phyloP scores from a whole-genome alignment of 2,888 invertebrate species.

The Phymatocera aterrima region DNA sequence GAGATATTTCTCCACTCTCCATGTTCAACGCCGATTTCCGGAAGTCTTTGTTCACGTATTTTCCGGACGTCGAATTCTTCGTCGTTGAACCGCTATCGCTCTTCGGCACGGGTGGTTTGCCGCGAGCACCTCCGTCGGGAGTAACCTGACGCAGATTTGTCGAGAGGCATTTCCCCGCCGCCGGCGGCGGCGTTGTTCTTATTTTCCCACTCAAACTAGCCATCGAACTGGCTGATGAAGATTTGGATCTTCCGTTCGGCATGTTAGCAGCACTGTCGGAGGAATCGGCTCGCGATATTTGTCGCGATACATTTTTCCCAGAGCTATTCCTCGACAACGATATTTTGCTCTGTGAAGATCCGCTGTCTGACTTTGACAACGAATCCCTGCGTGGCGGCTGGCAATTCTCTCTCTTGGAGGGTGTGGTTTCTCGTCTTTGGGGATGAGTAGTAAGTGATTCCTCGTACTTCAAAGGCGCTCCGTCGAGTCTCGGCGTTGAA shows the following conservation, averaged over 20 bases:
- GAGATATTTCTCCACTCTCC: slow-evolving; percentile 71
- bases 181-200: slow-evolving; percentile 59
- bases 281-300: slow-evolving; percentile 65
- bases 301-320: slow-evolving; percentile 62
- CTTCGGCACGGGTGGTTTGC: slow-evolving; percentile 76
- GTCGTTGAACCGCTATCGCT: slow-evolving; percentile 67
- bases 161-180: slow-evolving; percentile 59
- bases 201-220: slow-evolving; percentile 69
- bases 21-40: slow-evolving; percentile 86
- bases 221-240: slow-evolving; percentile 65
- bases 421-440: slow-evolving; percentile 51
- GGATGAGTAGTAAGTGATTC: slow-evolving; percentile 48
- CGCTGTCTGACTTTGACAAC: slow-evolving; percentile 56
- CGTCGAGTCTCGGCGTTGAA: slow-evolving; percentile 55
- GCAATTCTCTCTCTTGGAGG: slow-evolving; percentile 55
- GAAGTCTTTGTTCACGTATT: slow-evolving; percentile 83
- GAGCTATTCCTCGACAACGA: slow-evolving; percentile 60
- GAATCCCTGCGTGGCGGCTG: slow-evolving; percentile 56
- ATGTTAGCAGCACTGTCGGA: slow-evolving; percentile 64
- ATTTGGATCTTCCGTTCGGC: slow-evolving; percentile 71
- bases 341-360: slow-evolving; percentile 55
- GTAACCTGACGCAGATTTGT: slow-evolving; percentile 63
- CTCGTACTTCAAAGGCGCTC: slow-evolving; percentile 54
- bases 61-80: slow-evolving; percentile 69
- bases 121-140: slow-evolving; percentile 65